These are phyloP conservation scores for Anorthoa munda DNA, from an alignment of 2,888 invertebrate genomes.

Conservation along the genomic window DNA sequence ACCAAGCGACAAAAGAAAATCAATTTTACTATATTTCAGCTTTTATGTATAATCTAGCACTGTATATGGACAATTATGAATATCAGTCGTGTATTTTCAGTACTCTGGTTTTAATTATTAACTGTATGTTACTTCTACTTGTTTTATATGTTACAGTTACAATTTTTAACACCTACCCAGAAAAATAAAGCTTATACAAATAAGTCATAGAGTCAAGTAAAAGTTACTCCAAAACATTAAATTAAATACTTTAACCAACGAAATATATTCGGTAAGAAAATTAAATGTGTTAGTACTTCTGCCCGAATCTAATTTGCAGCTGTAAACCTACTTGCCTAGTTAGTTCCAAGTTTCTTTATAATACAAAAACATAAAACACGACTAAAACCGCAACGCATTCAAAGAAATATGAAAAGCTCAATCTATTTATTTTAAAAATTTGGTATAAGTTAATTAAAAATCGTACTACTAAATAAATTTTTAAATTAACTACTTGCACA, in stretches of 20 bases:
- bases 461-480: not conserved
- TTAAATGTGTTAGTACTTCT: constrained; percentile 40
- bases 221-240: constrained; percentile 4
- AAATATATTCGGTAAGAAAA: constrained; percentile 25
- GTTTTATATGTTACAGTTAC: not conserved
- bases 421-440: not conserved
- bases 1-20: not conserved
- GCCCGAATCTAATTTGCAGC: constrained; percentile 1
- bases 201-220: not conserved
- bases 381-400: not conserved
- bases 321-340: constrained; percentile 29
- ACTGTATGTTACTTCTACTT: no score
- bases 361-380: no score
- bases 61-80: no score
- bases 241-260: constrained; percentile 3
- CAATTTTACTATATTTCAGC: not conserved
- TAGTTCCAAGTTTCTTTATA: not conserved
- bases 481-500: not conserved
- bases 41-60: not conserved
- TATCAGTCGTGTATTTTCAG: no score
- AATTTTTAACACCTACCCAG: not conserved
- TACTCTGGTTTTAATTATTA: no score
- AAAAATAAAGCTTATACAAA: constrained; percentile 1
- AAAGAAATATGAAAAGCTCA: not conserved
- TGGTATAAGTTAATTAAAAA: not conserved